These are phyloP conservation scores for Phorcus lineatus DNA, from an alignment of 2,888 invertebrate genomes.

Conservation along the genomic window DNA sequence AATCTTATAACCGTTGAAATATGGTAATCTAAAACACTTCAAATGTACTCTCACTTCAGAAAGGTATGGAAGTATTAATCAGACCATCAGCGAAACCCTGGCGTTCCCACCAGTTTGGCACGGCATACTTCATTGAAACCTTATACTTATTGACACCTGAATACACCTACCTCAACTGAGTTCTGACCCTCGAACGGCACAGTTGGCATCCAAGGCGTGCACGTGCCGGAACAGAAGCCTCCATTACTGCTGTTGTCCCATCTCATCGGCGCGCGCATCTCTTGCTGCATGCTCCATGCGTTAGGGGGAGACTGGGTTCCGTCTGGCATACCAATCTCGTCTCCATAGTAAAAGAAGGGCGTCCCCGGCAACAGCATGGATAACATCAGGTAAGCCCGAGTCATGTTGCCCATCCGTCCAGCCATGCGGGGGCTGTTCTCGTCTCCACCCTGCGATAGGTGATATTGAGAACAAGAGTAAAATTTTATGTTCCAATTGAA, in stretches of 20 bases:
- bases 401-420: constrained; percentile 48
- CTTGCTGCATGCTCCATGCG: constrained; percentile 28
- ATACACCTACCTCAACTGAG: constrained; percentile 49
- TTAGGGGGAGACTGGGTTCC: not conserved
- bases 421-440: constrained; percentile 53
- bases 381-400: constrained; percentile 85
- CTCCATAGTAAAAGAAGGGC: constrained; percentile 90
- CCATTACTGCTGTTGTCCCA: constrained; percentile 63
- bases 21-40: too few relatives aligned
- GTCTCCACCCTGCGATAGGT: constrained; percentile 52
- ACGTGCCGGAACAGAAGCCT: constrained; percentile 54
- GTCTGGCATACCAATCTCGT: constrained; percentile 86
- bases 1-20: too few relatives aligned
- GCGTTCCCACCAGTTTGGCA: not conserved
- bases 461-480: too few relatives aligned
- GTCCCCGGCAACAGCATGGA: constrained; percentile 88
- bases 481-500: too few relatives aligned
- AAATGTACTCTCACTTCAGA: too few relatives aligned
- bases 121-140: not conserved
- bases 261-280: constrained; percentile 67
- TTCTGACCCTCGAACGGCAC: constrained; percentile 41
- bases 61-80: too few relatives aligned
- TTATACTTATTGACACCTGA: not conserved
- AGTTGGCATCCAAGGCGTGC: constrained; percentile 51
- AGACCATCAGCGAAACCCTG: not conserved